Base-by-base conservation (phyloP, 2,888 invertebrate genomes). In the Polymixis flavicincta region DNA sequence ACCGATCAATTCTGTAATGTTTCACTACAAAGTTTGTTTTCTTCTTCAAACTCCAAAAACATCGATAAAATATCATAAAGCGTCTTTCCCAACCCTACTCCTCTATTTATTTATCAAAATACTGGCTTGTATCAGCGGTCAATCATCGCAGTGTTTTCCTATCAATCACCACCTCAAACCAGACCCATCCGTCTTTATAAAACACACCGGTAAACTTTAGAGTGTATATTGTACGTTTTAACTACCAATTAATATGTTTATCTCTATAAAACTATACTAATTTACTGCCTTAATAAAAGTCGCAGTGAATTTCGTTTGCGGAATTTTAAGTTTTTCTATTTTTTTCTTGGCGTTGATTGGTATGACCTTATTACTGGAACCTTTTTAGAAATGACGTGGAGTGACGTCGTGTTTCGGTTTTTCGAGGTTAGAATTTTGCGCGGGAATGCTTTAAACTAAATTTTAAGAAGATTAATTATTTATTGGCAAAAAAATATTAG, bases 121-220 rank as follows among this genome's bases (percentile, higher is more conserved):
- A 93, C 95, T 95, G 95, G 95, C 90, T 94, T 93, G 93, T 94
- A 93, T 95, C 95, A 94, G 92, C 92, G 85, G 87, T 95, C 95
- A 92, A 95, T 96, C 96, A 95, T 94, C 95, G 88, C 81, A 82
- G 89, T 95, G 95, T 95, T 95, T 93, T 93, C 93, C 92, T 92
- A 93, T 96, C 95, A 94, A 92, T 96, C 95, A 92, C 63, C 92
- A 87, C 74, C 76, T 75, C 79, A 85, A 85, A 86, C 92, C 93
- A 93, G 93, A 92, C 93, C 92, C 94, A 96, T 96, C 92, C 91
- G 93, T 96, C 96, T 96, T 94, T 95, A 95, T 95, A 95, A 96
- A 95, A 92, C 90, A 76, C 63, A 80, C 89, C 90, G 88, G 93
- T 95, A 95, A 95, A 95, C 94, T 91, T 84, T 78, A 81, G 84